Conservation (phyloP, 2,113 vertebrate species). For the Misgurnus anguillicaudatus region DNA sequence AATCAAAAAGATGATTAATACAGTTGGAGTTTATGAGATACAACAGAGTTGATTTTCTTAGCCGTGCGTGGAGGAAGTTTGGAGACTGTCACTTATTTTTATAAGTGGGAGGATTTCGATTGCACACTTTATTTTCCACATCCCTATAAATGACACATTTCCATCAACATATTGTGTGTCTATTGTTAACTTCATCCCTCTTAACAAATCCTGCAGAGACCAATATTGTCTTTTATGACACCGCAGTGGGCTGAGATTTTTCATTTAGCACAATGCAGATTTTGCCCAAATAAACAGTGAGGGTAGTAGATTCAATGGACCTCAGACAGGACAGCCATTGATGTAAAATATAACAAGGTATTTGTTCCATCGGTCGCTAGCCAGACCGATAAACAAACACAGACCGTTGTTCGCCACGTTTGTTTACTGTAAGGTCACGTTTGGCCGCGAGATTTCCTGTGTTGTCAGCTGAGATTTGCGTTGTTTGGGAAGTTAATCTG, state of each 20-base stretch:
- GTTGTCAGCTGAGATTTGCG: no score
- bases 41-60: background rate
- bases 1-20: constrained; percentile 41
- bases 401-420: no score
- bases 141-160: constrained; percentile 10
- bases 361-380: no score
- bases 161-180: constrained; percentile 20
- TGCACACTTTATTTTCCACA: background rate
- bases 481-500: no score
- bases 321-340: background rate
- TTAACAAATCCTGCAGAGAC: constrained; percentile 18
- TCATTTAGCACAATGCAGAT: constrained; percentile 9
- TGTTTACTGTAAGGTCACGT: no score
- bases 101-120: constrained; percentile 10
- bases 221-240: constrained; percentile 37
- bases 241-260: constrained; percentile 2
- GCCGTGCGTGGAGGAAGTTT: background rate
- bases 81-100: constrained; percentile 7
- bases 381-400: no score
- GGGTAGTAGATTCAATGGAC: background rate
- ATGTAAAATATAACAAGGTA: no score
- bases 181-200: constrained; percentile 28
- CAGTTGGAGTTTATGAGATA: constrained; percentile 23
- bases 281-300: constrained; percentile 11
- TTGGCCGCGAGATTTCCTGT: no score